Conservation (phyloP, 1,140 invertebrate genomes). For the Lepidurus apus region DNA sequence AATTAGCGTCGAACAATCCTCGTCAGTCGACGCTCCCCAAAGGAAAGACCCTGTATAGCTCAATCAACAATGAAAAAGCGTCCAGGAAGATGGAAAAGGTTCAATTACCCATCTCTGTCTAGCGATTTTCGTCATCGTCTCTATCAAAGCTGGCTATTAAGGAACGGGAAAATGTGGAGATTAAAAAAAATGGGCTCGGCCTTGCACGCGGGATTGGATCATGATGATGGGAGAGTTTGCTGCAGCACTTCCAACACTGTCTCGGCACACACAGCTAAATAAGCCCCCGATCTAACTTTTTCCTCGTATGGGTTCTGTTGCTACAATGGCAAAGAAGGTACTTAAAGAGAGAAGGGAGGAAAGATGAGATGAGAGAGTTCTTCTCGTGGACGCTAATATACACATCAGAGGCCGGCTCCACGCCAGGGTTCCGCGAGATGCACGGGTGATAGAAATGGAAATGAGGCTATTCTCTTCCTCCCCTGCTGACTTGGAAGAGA, state of each 20-base stretch:
- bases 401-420: constrained; percentile 16
- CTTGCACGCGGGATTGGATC: constrained; percentile 7
- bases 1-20: too few relatives aligned
- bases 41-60: too few relatives aligned
- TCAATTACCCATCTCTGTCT: background rate
- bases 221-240: background rate
- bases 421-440: constrained; percentile 16
- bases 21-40: too few relatives aligned
- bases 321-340: background rate
- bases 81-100: background rate
- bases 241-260: background rate
- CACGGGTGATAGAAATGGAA: constrained; percentile 21
- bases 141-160: background rate
- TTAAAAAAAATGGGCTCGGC: background rate
- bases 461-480: constrained; percentile 21
- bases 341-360: background rate
- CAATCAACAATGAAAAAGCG: background rate
- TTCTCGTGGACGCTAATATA: constrained; percentile 21
- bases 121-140: background rate
- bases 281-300: constrained; percentile 2
- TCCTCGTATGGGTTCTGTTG: constrained; percentile 3
- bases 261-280: constrained; percentile 14
- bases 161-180: background rate
- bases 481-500: constrained; percentile 16
- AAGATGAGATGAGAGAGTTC: constrained; percentile 4